These are phyloP conservation scores for Piprites chloris DNA, from an alignment of 2,113 vertebrate species.

Conservation along the genomic window DNA sequence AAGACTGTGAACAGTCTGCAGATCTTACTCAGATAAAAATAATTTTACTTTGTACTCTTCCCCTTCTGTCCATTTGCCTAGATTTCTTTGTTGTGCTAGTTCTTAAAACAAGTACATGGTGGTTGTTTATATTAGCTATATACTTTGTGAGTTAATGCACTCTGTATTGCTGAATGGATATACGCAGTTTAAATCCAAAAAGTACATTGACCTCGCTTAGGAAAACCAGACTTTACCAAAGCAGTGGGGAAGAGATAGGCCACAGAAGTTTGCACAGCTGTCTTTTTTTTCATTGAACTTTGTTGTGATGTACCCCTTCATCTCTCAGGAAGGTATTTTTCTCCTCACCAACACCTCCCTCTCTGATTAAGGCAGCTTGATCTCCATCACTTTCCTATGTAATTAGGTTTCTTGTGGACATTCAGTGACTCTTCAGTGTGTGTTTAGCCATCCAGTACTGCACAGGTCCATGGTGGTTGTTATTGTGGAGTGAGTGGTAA, in stretches of 20 bases:
- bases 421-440: not conserved
- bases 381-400: not conserved
- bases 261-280: not conserved
- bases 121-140: constrained; percentile 2
- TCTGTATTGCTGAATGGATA: not conserved
- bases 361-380: not conserved
- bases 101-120: not conserved
- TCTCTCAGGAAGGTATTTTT: not conserved
- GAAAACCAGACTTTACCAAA: not conserved
- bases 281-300: not conserved
- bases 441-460: not conserved
- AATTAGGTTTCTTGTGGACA: not conserved
- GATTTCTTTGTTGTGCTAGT: not conserved
- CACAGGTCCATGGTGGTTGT: not conserved
- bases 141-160: not conserved
- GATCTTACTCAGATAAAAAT: not conserved
- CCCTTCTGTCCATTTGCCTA: not conserved
- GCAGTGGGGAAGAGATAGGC: not conserved
- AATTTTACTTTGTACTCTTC: not conserved
- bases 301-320: not conserved
- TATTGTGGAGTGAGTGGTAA: not conserved
- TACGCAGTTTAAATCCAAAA: not conserved
- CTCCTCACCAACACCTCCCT: not conserved
- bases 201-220: not conserved
- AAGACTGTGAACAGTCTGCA: not conserved